Evolutionary conservation across 2,113 vertebrate genomes (phyloP).

Genomic region (Ptychochromis oligacanthus): DNA sequence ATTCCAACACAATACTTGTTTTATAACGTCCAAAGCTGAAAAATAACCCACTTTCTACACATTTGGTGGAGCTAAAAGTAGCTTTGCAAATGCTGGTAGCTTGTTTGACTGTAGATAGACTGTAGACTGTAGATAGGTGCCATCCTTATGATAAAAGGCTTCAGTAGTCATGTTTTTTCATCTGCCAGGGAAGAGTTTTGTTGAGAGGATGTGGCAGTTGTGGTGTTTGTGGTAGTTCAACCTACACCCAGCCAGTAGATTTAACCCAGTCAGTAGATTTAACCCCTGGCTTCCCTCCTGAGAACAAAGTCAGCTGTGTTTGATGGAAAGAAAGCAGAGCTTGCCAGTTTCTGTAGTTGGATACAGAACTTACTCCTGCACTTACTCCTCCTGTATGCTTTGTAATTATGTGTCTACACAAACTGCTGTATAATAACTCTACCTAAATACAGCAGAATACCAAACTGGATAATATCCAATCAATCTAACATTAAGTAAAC

Average conservation of each 20-base stretch:
- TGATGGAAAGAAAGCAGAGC: not conserved
- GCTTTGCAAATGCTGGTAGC: not conserved
- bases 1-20: not conserved
- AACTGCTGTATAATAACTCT: not conserved
- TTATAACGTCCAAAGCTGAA: not conserved
- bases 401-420: not conserved
- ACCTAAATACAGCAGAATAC: not conserved
- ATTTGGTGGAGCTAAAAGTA: not conserved
- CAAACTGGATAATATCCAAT: not conserved
- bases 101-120: not conserved
- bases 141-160: not conserved
- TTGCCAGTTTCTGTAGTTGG: accelerated
- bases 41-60: not conserved
- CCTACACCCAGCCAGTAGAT: not conserved
- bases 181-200: not conserved
- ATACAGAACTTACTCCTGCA: not conserved
- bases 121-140: not conserved
- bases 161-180: not conserved
- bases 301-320: accelerated
- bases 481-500: not conserved
- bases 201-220: not conserved
- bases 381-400: not conserved
- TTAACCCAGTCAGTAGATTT: not conserved
- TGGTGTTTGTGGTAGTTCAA: not conserved
- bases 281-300: not conserved